Conservation (phyloP, 2,888 invertebrate genomes). For the Netelia virgata region DNA sequence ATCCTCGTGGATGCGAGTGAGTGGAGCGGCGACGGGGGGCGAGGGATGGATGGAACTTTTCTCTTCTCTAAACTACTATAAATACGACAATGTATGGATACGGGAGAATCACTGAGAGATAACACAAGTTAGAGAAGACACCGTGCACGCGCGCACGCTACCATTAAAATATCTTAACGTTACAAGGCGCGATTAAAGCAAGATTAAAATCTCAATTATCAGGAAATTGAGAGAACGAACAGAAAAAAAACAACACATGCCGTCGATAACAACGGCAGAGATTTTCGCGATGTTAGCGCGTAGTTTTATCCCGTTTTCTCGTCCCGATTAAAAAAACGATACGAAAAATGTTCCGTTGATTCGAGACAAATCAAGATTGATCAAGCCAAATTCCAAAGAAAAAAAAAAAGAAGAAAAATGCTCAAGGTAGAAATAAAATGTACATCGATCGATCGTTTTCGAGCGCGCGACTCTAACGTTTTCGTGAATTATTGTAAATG, state of each 20-base stretch:
- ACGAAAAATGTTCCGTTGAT: slow-evolving; percentile 26
- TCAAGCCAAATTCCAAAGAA: slow-evolving; percentile 36
- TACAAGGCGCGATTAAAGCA: slow-evolving; percentile 27
- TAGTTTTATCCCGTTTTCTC: neutral
- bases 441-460: slow-evolving; percentile 65
- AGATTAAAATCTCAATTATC: slow-evolving; percentile 42
- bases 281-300: slow-evolving; percentile 1
- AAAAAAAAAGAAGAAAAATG: slow-evolving; percentile 34
- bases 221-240: neutral
- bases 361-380: slow-evolving; percentile 38
- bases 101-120: slow-evolving; percentile 20
- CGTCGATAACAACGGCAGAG: neutral
- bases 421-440: slow-evolving; percentile 61
- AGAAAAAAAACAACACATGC: slow-evolving; percentile 22
- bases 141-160: slow-evolving; percentile 31
- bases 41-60: neutral
- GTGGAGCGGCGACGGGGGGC: neutral
- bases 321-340: neutral
- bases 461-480: slow-evolving; percentile 13
- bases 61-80: slow-evolving; percentile 51
- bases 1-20: slow-evolving; percentile 41
- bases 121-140: slow-evolving; percentile 51
- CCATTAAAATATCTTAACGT: slow-evolving; percentile 35
- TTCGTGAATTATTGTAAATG: slow-evolving; percentile 41
- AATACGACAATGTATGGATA: slow-evolving; percentile 34